A percentile compares a stretch with the other conserved stretches of the same genome.
Evolutionary conservation across 2,888 invertebrate genomes (phyloP).

Genomic region (Thera obeliscata): DNA sequence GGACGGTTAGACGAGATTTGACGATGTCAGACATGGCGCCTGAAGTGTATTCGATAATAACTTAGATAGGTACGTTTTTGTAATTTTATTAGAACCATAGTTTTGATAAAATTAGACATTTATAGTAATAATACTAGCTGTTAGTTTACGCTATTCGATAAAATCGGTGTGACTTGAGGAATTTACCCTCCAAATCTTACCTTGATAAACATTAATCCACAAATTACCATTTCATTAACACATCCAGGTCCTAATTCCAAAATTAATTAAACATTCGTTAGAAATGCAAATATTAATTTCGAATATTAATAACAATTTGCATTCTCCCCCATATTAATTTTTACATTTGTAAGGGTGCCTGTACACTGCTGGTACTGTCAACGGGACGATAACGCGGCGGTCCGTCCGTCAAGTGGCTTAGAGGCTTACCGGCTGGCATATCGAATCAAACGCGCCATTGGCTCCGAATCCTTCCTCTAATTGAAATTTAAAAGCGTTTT

Average conservation of each 20-base stretch:
- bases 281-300: slow-evolving; percentile 37
- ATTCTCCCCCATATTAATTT: slow-evolving; percentile 37
- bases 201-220: slow-evolving; percentile 33
- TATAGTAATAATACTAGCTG: too few relatives aligned
- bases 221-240: slow-evolving; percentile 32
- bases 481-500: slow-evolving; percentile 70
- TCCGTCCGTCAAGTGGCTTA: slow-evolving; percentile 60
- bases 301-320: slow-evolving; percentile 41
- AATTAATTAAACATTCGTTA: slow-evolving; percentile 36
- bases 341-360: slow-evolving; percentile 29
- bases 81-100: too few relatives aligned
- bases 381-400: slow-evolving; percentile 45
- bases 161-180: neutral
- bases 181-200: slow-evolving; percentile 17
- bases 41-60: slow-evolving; percentile 8
- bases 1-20: slow-evolving; percentile 36
- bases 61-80: too few relatives aligned
- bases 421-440: slow-evolving; percentile 56
- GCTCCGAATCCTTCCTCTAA: slow-evolving; percentile 60
- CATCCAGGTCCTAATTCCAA: slow-evolving; percentile 24
- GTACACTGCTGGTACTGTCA: slow-evolving; percentile 44
- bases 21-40: slow-evolving; percentile 27
- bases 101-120: too few relatives aligned
- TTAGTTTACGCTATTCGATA: neutral
- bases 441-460: slow-evolving; percentile 67